Conservation (phyloP, 2,113 vertebrate species). For the Datnioides undecimradiatus region DNA sequence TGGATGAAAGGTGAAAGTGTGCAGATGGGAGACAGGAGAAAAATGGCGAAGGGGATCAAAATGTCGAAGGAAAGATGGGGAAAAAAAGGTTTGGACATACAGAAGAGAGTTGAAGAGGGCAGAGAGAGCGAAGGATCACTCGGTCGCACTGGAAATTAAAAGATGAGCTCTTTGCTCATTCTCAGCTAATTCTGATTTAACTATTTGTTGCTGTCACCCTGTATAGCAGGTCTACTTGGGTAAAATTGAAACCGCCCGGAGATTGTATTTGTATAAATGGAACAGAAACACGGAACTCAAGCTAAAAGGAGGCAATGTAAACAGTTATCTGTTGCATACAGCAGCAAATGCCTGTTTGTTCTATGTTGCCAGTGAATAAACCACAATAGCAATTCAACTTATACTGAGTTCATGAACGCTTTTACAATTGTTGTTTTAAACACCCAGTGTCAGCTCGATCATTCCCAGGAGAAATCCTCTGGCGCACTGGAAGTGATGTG, state of each 20-base stretch:
- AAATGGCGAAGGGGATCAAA: slow-evolving; percentile 48
- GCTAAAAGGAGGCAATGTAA: background rate
- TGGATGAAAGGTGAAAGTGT: slow-evolving; percentile 71
- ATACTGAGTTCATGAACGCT: slow-evolving; percentile 10
- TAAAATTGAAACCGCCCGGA: slow-evolving; percentile 13
- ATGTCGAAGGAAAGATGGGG: slow-evolving; percentile 38
- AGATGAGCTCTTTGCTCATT: slow-evolving; percentile 51
- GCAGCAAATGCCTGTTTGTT: slow-evolving; percentile 9
- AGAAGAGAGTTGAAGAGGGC: slow-evolving; percentile 26
- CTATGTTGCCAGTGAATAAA: background rate
- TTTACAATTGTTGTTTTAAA: slow-evolving; percentile 52
- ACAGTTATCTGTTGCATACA: slow-evolving; percentile 2
- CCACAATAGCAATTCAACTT: background rate
- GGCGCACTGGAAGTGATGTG: slow-evolving; percentile 45
- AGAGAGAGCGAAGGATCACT: slow-evolving; percentile 39
- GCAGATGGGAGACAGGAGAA: slow-evolving; percentile 38
- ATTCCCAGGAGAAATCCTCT: slow-evolving; percentile 45
- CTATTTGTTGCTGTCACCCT: slow-evolving; percentile 61
- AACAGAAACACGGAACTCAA: background rate
- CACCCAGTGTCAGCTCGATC: slow-evolving; percentile 23
- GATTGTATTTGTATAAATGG: background rate
- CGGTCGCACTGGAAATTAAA: slow-evolving; percentile 49
- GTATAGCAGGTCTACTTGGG: background rate
- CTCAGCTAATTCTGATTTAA: slow-evolving; percentile 76
- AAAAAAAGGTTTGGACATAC: slow-evolving; percentile 26